Base-by-base conservation (phyloP, 2,113 vertebrate genomes). In the Myotis davidii region DNA sequence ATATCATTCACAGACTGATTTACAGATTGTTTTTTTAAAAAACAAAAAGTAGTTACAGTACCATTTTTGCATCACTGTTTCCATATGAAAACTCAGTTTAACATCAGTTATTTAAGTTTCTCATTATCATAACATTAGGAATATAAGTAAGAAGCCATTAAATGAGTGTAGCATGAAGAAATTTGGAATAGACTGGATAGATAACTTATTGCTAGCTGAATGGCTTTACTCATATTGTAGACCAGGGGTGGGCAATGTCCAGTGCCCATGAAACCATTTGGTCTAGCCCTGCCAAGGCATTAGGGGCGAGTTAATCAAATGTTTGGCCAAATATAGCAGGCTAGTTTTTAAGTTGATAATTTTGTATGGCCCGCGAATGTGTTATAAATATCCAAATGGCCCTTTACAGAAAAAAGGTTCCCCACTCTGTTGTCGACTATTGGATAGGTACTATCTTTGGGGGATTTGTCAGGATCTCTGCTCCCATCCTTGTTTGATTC, bases 1-100 rank as follows among this genome's bases (percentile, higher is more conserved):
- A 72, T 67, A 70, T 39, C 29, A 39, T 76, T 86, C 61, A 70
- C 27, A 88, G 73, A 73, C 8, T 84, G 77, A 85, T 85, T 54
- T 87, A 4, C 5, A 81, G 21, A 67, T 56, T 78, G 29, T 42
- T 86, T 88, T 95, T 70, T 39, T 54, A 9, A 54, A 54, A 54
- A 54, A 21, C 70, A 82, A 72, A 79, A 59, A 70, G 25, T 88
- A 89, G 45, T 87, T 79, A 23, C 14, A 61, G 37, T 3, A 27
- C 54, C 6, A 82, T n/a, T 29, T 77, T 85, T 64, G 23, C 25
- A 32, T 91, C 21, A 74, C 8, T 81, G n/a, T 64, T 94, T 95
- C 39, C 59, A 34, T 93, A n/a, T 54, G 48, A 96, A 42, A 42
- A 79, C 52, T 92, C 25, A 79, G 50, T 86, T 95, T 59, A 95